Conservation (phyloP, 1,140 invertebrate species). For the Drosophila prosaltans region DNA sequence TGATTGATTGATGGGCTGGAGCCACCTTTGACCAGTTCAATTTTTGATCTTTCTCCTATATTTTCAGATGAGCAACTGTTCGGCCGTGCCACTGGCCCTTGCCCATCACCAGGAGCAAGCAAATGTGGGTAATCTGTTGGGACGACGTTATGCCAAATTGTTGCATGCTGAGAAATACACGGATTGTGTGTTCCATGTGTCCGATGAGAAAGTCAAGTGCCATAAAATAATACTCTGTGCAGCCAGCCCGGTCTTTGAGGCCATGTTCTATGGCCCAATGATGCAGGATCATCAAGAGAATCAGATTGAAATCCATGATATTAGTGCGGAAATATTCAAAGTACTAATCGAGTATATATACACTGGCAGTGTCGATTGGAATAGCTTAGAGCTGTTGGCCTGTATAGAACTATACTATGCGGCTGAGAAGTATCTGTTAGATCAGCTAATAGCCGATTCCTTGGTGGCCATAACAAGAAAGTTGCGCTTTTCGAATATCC, state of each 20-base stretch:
- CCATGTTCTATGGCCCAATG: conserved; percentile 88
- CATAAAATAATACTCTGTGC: conserved; percentile 88
- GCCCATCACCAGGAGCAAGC: conserved; percentile 52
- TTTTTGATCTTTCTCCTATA: conserved; percentile 12
- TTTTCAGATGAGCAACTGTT: conserved; percentile 49
- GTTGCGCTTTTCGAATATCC: conserved; percentile 74
- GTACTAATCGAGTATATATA: conserved; percentile 74
- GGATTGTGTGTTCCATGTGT: conserved; percentile 76
- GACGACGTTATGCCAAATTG: conserved; percentile 68
- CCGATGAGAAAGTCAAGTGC: conserved; percentile 62
- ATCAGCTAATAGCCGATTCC: conserved; percentile 63
- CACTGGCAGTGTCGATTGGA: conserved; percentile 62
- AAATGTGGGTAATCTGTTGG: conserved; percentile 37
- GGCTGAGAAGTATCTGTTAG: conserved; percentile 79
- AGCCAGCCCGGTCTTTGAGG: conserved; percentile 90
- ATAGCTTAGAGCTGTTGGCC: conserved; percentile 60
- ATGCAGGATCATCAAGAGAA: conserved; percentile 83
- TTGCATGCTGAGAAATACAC: conserved; percentile 65
- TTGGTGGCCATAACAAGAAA: conserved; percentile 62
- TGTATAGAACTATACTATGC: conserved; percentile 79
- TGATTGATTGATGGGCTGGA: background rate
- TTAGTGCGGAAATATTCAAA: conserved; percentile 70
- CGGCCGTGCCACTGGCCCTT: conserved; percentile 42
- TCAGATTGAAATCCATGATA: conserved; percentile 75
- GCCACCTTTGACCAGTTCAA: background rate